Conservation (phyloP, 2,113 vertebrate species). For the Pungitius pungitius region DNA sequence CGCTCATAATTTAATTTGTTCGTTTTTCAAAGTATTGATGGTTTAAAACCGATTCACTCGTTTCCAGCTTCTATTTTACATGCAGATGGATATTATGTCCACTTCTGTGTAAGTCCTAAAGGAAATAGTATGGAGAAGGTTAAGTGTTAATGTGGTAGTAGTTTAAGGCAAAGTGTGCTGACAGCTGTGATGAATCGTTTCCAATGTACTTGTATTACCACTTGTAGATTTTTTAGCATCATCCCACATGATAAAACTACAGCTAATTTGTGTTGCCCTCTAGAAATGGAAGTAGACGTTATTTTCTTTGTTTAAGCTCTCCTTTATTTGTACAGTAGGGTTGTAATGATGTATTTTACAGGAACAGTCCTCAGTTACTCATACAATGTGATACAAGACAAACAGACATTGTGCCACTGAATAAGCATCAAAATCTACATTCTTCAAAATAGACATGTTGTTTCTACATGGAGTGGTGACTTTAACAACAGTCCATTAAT, state of each 20-base stretch:
- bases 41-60: slow-evolving; percentile 11
- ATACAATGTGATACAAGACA: slow-evolving; percentile 32
- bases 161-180: slow-evolving; percentile 54
- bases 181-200: slow-evolving; percentile 67
- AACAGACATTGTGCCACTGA: slow-evolving; percentile 12
- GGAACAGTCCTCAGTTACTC: slow-evolving; percentile 32
- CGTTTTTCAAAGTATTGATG: background rate
- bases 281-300: background rate
- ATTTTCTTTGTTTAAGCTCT: slow-evolving; percentile 16
- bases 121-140: slow-evolving; percentile 56
- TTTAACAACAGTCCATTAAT: slow-evolving; percentile 18
- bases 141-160: slow-evolving; percentile 65
- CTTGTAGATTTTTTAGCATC: slow-evolving; percentile 7
- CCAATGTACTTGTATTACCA: slow-evolving; percentile 32
- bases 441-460: slow-evolving; percentile 27
- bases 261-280: slow-evolving; percentile 8
- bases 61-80: slow-evolving; percentile 29
- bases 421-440: slow-evolving; percentile 22
- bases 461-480: background rate
- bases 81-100: slow-evolving; percentile 37
- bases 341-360: slow-evolving; percentile 27
- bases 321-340: slow-evolving; percentile 37
- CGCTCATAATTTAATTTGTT: background rate
- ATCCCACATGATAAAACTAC: slow-evolving; percentile 34
- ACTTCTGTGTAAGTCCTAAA: slow-evolving; percentile 34